Percentiles rank a stretch among this genome's conserved stretches.
These are phyloP conservation scores for Leistus spinibarbis DNA, from an alignment of 2,888 invertebrate species.

Conservation along the genomic window DNA sequence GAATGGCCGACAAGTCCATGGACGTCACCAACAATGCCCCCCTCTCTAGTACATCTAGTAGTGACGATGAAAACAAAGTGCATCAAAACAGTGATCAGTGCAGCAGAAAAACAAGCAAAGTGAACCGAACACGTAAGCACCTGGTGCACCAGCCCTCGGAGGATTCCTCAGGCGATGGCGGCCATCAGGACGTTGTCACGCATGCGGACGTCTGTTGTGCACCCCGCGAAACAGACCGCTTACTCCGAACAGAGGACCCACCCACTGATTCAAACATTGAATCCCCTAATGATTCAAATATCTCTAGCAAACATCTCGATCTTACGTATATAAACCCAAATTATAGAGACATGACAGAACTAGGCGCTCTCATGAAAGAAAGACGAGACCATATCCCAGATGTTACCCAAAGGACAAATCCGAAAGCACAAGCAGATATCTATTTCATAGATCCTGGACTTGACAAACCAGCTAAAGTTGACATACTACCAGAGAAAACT, in stretches of 20 bases:
- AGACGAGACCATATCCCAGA: not conserved
- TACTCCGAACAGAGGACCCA: not conserved
- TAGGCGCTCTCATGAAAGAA: not conserved
- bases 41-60: slow-evolving; percentile 7
- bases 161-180: not conserved
- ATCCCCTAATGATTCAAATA: not conserved
- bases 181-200: not conserved
- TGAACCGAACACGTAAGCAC: not conserved
- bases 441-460: slow-evolving; percentile 3
- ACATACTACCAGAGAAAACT: slow-evolving; percentile 5
- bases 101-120: not conserved
- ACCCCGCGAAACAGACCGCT: not conserved
- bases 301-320: not conserved
- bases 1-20: slow-evolving; percentile 56
- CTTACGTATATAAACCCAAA: not conserved
- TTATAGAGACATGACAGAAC: not conserved
- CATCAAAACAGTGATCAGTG: not conserved
- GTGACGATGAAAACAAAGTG: not conserved
- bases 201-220: not conserved
- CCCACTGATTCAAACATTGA: not conserved
- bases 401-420: not conserved
- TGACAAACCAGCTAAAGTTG: not conserved
- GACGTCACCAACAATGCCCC: slow-evolving; percentile 44
- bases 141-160: slow-evolving; percentile 2
- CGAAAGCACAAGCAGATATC: slow-evolving; percentile 8